These are phyloP conservation scores for Megaceryle torquata DNA, from an alignment of 2,113 vertebrate species.

Conservation along the genomic window DNA sequence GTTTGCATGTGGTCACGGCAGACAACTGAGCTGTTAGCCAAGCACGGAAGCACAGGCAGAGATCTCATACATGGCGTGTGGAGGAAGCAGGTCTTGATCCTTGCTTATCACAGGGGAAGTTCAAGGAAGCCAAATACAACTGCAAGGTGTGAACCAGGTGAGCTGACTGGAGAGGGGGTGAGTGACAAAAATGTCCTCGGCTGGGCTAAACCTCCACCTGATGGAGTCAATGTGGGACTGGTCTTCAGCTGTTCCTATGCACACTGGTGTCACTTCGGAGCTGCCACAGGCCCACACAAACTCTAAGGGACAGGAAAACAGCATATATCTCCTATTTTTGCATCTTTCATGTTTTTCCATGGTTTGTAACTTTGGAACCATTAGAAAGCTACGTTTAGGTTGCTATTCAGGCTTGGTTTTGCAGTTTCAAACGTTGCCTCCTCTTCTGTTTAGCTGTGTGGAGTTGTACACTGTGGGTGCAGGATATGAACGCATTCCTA, in stretches of 20 bases:
- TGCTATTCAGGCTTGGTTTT: not conserved
- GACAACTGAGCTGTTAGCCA: not conserved
- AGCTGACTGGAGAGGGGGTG: not conserved
- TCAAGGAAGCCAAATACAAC: not conserved
- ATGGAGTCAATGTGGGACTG: not conserved
- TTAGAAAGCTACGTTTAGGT: not conserved
- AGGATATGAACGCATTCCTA: not conserved
- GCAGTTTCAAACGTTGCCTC: not conserved
- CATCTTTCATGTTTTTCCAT: not conserved
- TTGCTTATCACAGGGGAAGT: not conserved
- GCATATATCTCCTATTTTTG: not conserved
- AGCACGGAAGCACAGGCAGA: not conserved
- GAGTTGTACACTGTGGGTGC: not conserved
- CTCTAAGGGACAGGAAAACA: not conserved
- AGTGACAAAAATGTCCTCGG: not conserved
- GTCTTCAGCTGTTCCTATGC: not conserved
- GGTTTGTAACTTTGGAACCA: not conserved
- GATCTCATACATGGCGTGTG: rapidly evolving
- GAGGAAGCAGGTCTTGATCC: not conserved
- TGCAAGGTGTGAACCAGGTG: not conserved
- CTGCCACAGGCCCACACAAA: not conserved
- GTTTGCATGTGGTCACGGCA: not conserved
- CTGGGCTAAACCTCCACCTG: not conserved
- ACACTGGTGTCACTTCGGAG: not conserved
- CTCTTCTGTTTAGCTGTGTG: not conserved